Conservation (phyloP, 2,797 vertebrate species). For the Apogon talboti region DNA sequence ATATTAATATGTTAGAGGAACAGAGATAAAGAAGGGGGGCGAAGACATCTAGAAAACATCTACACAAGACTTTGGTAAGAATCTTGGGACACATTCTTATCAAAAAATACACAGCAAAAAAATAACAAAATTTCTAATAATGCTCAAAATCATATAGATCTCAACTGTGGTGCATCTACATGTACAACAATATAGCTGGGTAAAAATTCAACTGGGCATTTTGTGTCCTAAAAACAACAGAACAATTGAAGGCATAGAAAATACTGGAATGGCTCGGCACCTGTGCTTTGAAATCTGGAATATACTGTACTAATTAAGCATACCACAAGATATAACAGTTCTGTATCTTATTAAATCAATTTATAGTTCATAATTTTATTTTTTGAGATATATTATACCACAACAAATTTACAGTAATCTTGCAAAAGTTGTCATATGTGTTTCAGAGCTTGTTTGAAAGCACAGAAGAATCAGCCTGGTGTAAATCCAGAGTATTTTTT, state of each 20-base stretch:
- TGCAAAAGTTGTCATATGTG: constrained; percentile 73
- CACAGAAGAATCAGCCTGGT: constrained; percentile 61
- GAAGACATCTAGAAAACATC: constrained; percentile 90
- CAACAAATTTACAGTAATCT: constrained; percentile 87
- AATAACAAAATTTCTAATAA: constrained; percentile 69
- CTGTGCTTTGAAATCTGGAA: constrained; percentile 85
- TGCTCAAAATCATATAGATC: constrained; percentile 77
- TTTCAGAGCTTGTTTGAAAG: constrained; percentile 74
- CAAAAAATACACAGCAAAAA: constrained; percentile 84
- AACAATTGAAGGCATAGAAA: constrained; percentile 84
- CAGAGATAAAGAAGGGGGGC: constrained; percentile 63
- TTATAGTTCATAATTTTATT: constrained; percentile 71
- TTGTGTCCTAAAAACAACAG: constrained; percentile 77
- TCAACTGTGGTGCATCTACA: constrained; percentile 77
- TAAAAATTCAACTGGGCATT: constrained; percentile 74
- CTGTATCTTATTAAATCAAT: constrained; percentile 77
- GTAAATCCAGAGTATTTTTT: constrained; percentile 74
- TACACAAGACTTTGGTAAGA: constrained; percentile 95
- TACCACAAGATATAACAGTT: constrained; percentile 78
- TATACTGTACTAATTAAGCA: constrained; percentile 78
- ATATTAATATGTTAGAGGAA: constrained; percentile 90
- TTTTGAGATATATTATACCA: constrained; percentile 83
- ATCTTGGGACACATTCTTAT: constrained; percentile 86
- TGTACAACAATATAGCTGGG: constrained; percentile 73
- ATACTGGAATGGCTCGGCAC: constrained; percentile 82